These are phyloP conservation scores for Drosophila ercepeae DNA, from an alignment of 1,140 invertebrate species.

Conservation along the genomic window DNA sequence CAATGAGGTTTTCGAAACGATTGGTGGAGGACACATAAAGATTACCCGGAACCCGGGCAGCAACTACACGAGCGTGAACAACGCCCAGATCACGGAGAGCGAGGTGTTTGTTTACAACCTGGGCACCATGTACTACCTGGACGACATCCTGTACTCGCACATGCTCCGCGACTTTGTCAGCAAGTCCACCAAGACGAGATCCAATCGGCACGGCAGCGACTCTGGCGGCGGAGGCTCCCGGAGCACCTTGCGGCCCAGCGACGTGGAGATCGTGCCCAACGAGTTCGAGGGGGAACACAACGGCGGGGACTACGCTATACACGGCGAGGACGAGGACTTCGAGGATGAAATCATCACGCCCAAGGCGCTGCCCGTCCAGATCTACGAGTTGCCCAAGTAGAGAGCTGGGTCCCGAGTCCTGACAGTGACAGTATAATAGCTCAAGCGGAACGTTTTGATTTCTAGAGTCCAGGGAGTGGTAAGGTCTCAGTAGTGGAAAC, in stretches of 20 bases:
- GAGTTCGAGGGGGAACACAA: constrained; percentile 79
- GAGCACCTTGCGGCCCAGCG: constrained; percentile 63
- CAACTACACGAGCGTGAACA: constrained; percentile 85
- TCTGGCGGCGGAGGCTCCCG: constrained; percentile 58
- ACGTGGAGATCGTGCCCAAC: constrained; percentile 84
- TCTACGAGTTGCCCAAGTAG: constrained; percentile 82
- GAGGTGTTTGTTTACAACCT: constrained; percentile 87
- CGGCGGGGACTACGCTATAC: constrained; percentile 75
- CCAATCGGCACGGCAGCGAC: constrained; percentile 58
- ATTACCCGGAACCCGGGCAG: constrained; percentile 85
- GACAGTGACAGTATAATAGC: constrained; percentile 22
- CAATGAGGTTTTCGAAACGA: constrained; percentile 84
- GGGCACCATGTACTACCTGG: constrained; percentile 87
- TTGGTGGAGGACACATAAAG: constrained; percentile 85
- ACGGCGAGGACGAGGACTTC: constrained; percentile 79
- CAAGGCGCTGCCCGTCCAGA: constrained; percentile 81
- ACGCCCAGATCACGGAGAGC: constrained; percentile 85
- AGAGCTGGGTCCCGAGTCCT: neutral
- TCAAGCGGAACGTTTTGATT: neutral
- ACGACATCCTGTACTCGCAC: constrained; percentile 85
- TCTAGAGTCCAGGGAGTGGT: neutral
- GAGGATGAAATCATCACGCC: constrained; percentile 84
- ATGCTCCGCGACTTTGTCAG: constrained; percentile 72
- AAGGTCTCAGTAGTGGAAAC: neutral
- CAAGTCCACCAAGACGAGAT: constrained; percentile 71